Evolutionary conservation across 2,113 vertebrate genomes (phyloP), one percentile per base, ranked within the genome.

Genomic region (Prinia subflava): DNA sequence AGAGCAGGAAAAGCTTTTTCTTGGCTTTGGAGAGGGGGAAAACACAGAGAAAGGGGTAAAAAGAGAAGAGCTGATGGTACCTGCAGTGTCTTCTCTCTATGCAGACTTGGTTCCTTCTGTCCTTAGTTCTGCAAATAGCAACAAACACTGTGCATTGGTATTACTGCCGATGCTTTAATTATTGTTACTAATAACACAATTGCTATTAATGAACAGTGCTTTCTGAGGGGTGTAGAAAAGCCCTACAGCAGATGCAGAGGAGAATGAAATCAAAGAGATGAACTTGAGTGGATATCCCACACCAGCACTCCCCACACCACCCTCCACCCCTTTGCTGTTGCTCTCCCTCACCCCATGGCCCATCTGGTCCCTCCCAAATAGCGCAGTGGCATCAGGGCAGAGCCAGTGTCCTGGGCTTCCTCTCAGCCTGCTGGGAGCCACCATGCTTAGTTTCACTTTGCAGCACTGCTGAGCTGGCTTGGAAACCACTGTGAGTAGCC

Each of bases 261-360:
- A 64, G 33, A 91, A 81, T 14, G 30, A 78, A 71, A 49, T 49
- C 27, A 93, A 67, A 41, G 31, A 80, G n/a, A 49, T 16, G 18
- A 76, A 42, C 15, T 19, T 76, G 71, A 41, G 28, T 44, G 24
- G 57, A 68, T 79, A 82, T 7, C 7, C 49, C 47, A 39, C 1
- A 2, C 24, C 35, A 44, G 46, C 23, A 33, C 27, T 62, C 6
- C 55, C 24, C 2, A 1, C n/a, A 47, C 31, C 57, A 42, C 2
- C 2, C 33, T 64, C 35, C 1, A 1, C 19, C 13, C 11, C 59
- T 8, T 0, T 0, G 0, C 22, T 1, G 2, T 21, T 3, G 11
- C 33, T 80, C 47, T 64, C 44, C 47, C 44, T 44, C 56, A 70
- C 10, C 17, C 46, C 10, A 0, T 1, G 1, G 35, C 37, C 49